These are phyloP conservation scores for Acronicta leporina DNA, from an alignment of 2,888 invertebrate species.

Conservation along the genomic window DNA sequence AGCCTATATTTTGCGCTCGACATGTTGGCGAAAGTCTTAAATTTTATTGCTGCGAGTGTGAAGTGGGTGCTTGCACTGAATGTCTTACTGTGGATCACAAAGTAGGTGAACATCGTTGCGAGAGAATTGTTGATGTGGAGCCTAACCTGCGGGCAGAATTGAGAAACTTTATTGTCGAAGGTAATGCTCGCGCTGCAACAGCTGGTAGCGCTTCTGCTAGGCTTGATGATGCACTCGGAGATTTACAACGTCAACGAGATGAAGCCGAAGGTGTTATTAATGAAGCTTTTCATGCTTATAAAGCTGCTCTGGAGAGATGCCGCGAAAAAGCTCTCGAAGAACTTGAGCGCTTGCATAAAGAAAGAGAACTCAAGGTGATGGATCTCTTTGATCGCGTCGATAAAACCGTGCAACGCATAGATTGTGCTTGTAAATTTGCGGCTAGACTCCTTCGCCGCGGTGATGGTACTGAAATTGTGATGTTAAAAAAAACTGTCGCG, in stretches of 20 bases:
- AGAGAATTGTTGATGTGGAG: constrained; percentile 94
- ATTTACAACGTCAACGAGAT: constrained; percentile 96
- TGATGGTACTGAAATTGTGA: constrained; percentile 95
- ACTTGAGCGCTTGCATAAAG: constrained; percentile 93
- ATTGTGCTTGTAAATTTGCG: constrained; percentile 96
- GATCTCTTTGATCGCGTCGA: constrained; percentile 95
- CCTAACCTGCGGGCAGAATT: constrained; percentile 94
- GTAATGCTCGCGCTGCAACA: constrained; percentile 92
- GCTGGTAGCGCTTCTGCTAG: constrained; percentile 93
- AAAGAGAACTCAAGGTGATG: constrained; percentile 96
- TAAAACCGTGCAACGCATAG: constrained; percentile 94
- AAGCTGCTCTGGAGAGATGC: constrained; percentile 94
- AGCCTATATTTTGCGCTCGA: constrained; percentile 95
- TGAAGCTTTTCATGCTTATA: constrained; percentile 94
- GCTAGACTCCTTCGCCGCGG: constrained; percentile 94
- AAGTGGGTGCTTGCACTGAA: constrained; percentile 96
- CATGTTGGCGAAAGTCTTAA: constrained; percentile 95
- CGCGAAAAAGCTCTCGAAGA: constrained; percentile 93
- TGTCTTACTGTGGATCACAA: constrained; percentile 95
- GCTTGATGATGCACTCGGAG: constrained; percentile 94
- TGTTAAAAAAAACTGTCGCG: constrained; percentile 94
- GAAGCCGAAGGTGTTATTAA: constrained; percentile 95
- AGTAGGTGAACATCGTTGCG: constrained; percentile 94
- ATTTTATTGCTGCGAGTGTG: constrained; percentile 96
- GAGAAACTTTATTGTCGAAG: constrained; percentile 92